Percentiles rank a stretch among this genome's conserved stretches.
Evolutionary conservation across 1,140 invertebrate species (phyloP).

Genomic region (Lepidotrigona ventralis): DNA sequence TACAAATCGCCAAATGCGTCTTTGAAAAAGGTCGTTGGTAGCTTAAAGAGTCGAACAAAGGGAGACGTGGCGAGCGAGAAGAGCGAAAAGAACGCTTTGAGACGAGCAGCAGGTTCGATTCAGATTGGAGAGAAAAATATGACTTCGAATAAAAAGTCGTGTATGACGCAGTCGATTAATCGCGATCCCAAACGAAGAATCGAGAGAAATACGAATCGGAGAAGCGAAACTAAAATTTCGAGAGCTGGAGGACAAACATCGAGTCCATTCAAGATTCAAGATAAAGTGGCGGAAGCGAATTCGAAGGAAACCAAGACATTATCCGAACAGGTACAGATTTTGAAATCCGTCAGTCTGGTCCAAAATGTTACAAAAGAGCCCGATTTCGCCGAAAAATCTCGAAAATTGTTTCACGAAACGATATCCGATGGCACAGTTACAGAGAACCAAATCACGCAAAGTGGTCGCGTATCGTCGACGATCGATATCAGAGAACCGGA

Average conservation of each 20-base stretch:
- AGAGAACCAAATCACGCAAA: background rate
- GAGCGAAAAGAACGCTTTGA: background rate
- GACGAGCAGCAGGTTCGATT: background rate
- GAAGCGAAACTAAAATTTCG: background rate
- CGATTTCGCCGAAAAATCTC: background rate
- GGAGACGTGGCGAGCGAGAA: no score
- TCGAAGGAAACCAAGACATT: background rate
- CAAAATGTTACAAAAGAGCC: background rate
- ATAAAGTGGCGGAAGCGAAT: no score
- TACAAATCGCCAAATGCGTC: background rate
- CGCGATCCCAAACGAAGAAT: background rate
- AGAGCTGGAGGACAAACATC: background rate
- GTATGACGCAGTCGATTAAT: background rate
- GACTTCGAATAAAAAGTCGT: no score
- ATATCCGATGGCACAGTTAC: background rate
- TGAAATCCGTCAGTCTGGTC: constrained; percentile 11
- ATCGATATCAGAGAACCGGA: background rate
- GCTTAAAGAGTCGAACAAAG: background rate
- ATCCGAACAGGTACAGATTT: background rate
- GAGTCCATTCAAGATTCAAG: background rate
- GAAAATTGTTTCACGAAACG: background rate
- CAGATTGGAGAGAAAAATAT: background rate
- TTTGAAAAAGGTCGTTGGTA: background rate
- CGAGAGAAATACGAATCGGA: no score
- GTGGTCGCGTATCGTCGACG: background rate